Conservation (phyloP, 2,113 vertebrate species). For the Dissostichus mawsoni region DNA sequence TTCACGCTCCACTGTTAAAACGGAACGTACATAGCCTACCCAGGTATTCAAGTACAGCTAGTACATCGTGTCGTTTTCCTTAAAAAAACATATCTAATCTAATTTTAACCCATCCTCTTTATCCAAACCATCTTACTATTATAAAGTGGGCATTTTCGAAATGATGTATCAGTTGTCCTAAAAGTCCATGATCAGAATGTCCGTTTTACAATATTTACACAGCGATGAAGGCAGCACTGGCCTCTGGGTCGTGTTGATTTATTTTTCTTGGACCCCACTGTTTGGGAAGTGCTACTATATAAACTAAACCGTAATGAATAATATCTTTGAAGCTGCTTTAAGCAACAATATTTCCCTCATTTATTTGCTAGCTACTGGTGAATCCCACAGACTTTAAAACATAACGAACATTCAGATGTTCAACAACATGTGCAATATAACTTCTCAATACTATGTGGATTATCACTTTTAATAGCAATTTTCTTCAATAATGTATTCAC, state of each 20-base stretch:
- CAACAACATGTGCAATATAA: too few species aligned
- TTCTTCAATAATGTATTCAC: too few species aligned
- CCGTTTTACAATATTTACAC: not conserved
- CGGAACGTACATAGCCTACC: not conserved
- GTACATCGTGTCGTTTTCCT: not conserved
- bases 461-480: too few species aligned
- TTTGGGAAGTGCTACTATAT: slow-evolving; percentile 32
- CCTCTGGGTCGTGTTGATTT: slow-evolving; percentile 21
- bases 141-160: not conserved
- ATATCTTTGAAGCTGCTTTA: not conserved
- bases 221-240: slow-evolving; percentile 19
- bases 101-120: too few species aligned
- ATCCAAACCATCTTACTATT: not conserved
- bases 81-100: not conserved
- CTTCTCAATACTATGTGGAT: too few species aligned
- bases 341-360: not conserved
- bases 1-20: not conserved
- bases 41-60: too few species aligned
- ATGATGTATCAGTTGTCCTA: not conserved
- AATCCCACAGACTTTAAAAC: not conserved
- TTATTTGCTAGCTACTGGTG: not conserved
- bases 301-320: slow-evolving; percentile 7
- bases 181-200: not conserved
- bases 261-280: slow-evolving; percentile 17
- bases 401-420: not conserved